These are phyloP conservation scores for Hippocampus barbouri DNA, from an alignment of 2,113 vertebrate genomes.

Conservation along the genomic window DNA sequence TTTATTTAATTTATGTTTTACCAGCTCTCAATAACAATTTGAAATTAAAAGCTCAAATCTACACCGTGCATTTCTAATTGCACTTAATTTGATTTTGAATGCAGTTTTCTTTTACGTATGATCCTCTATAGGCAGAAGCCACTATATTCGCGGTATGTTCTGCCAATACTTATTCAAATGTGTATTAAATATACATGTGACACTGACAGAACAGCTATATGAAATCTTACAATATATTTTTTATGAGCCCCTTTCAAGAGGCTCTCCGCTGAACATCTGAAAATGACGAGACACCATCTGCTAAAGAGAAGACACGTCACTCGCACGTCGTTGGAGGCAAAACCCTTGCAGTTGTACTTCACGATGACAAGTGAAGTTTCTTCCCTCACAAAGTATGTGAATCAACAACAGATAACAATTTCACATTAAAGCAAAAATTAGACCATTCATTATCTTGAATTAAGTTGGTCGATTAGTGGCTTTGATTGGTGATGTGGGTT, in stretches of 20 bases:
- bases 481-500: not conserved
- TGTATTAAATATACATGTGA: not conserved
- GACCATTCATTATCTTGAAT: not conserved
- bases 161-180: not conserved
- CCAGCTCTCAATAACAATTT: not conserved
- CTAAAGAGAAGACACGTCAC: slow-evolving; percentile 1
- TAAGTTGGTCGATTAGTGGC: not conserved
- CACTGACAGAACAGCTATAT: not conserved
- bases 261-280: not conserved
- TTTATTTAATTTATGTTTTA: too few species aligned
- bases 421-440: not conserved
- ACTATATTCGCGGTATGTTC: not conserved
- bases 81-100: not conserved
- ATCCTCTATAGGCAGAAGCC: not conserved
- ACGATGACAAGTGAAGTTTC: not conserved
- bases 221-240: not conserved
- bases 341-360: not conserved
- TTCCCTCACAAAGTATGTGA: not conserved
- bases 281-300: not conserved
- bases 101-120: not conserved
- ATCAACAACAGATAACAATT: not conserved
- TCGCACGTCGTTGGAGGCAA: not conserved
- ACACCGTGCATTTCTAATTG: not conserved
- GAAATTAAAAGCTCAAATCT: not conserved
- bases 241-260: not conserved